Evolutionary conservation across 2,797 vertebrate species (phyloP), one percentile per base, ranked within the genome.

Genomic region (Alca torda): DNA sequence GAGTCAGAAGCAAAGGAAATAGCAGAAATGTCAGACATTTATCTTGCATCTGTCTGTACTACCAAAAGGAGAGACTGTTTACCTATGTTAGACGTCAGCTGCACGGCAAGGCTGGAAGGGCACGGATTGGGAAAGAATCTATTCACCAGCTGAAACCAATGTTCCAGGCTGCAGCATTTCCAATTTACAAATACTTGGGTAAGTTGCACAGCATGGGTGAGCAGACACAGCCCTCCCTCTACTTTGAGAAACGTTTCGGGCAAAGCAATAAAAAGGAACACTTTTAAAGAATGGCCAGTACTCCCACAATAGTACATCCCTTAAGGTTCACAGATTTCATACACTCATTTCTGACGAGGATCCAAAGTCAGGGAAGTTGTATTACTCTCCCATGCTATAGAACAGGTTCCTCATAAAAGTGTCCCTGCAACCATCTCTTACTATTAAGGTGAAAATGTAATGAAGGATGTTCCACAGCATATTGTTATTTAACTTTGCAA

Each of bases 141-240:
- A 48, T 8, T 72, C 46, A 82, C 69, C 93, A 97, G 91, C 86
- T 95, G 83, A 95, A 98, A 93, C 8, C 74, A 73, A 43, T 86
- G 69, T 83, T 96, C 77, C 80, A 92, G 63, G 51, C 78, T 82
- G 50, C 13, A 69, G 30, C 37, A 76, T 20, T 90, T 88, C 67
- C 5, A 57, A 9, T 83, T 75, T 54, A 68, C 60, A 84, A 81
- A 65, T 37, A n/a, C 18, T 45, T 82, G 46, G 18, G 8, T 75
- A 72, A 68, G 20, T 61, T 80, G 67, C 43, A 88, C 54, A 70
- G 54, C 39, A 63, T 25, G 14, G 53, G 61, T 51, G 50, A 96
- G 53, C 37, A 92, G 45, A 50, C 25, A 25, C 16, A 79, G 31
- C 9, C 18, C 39, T 78, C 53, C 28, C 46, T 79, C 37, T 43